phyloP scores from a whole-genome alignment of 1,140 invertebrate species.

The Anthonomus grandis region DNA sequence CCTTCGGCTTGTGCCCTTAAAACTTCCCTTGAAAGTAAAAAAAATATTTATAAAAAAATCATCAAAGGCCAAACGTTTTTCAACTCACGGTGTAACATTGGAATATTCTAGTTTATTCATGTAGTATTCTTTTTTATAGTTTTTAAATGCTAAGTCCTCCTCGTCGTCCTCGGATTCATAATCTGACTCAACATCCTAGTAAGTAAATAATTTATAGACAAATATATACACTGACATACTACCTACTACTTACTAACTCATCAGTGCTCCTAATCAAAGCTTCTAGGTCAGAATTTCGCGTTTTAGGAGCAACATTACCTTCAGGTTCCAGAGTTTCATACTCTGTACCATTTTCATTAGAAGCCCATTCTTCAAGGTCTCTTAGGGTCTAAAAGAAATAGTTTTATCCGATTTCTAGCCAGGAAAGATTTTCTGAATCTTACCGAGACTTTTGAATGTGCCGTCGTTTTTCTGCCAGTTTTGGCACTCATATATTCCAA shows the following conservation, averaged over 20 bases:
- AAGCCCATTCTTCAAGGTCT: conserved; percentile 27
- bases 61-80: neutral
- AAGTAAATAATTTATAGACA: no score
- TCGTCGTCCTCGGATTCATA: conserved; percentile 47
- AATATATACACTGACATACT: conserved; percentile 22
- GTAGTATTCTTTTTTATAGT: conserved; percentile 90
- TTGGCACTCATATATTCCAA: conserved; percentile 82
- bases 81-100: conserved; percentile 64
- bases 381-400: conserved; percentile 8
- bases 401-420: neutral
- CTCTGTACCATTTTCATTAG: conserved; percentile 21
- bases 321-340: conserved; percentile 32
- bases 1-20: conserved; percentile 76
- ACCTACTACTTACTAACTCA: conserved; percentile 53
- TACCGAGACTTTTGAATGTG: conserved; percentile 23
- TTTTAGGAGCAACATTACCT: conserved; percentile 9
- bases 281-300: conserved; percentile 52
- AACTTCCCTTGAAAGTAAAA: conserved; percentile 61
- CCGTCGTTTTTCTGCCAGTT: conserved; percentile 52
- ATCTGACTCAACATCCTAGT: conserved; percentile 19
- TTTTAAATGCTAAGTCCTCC: conserved; percentile 62
- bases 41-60: neutral
- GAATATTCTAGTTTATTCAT: conserved; percentile 82
- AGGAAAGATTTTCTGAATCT: neutral
- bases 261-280: conserved; percentile 59